These are phyloP conservation scores for Ursus arctos DNA, from an alignment of 2,113 vertebrate genomes.

Conservation along the genomic window DNA sequence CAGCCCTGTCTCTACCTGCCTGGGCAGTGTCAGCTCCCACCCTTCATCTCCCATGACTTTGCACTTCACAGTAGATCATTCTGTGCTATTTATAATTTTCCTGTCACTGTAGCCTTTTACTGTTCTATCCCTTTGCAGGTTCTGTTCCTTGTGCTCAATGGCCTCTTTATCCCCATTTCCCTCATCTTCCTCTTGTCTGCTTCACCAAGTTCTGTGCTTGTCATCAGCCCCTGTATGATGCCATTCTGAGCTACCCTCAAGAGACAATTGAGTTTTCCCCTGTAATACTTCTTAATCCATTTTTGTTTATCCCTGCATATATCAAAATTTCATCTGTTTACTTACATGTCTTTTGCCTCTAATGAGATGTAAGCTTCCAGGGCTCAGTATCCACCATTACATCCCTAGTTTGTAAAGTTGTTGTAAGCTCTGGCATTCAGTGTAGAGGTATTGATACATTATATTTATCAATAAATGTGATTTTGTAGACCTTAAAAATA, in stretches of 20 bases:
- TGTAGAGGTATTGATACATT: not conserved
- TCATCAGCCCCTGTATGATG: not conserved
- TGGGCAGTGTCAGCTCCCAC: not conserved
- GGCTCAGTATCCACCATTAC: not conserved
- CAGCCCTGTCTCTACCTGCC: not conserved
- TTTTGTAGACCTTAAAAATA: conserved; percentile 11
- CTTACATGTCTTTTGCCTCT: not conserved
- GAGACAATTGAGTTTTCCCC: not conserved
- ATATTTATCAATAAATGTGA: not conserved
- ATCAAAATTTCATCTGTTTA: not conserved
- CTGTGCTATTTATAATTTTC: not conserved
- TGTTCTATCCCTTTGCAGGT: not conserved
- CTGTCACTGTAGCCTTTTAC: not conserved
- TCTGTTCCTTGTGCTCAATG: not conserved
- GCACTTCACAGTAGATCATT: not conserved
- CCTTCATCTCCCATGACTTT: not conserved
- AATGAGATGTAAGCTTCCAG: not conserved
- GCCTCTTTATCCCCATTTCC: not conserved
- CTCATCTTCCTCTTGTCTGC: not conserved
- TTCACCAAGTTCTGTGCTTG: not conserved
- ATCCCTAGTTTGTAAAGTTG: conserved; percentile 2
- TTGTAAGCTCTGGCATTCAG: not conserved
- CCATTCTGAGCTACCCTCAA: not conserved
- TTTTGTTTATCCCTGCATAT: not conserved
- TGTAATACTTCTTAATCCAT: not conserved